Conservation (phyloP, 2,797 vertebrate genomes). For the Glossophaga mutica region DNA sequence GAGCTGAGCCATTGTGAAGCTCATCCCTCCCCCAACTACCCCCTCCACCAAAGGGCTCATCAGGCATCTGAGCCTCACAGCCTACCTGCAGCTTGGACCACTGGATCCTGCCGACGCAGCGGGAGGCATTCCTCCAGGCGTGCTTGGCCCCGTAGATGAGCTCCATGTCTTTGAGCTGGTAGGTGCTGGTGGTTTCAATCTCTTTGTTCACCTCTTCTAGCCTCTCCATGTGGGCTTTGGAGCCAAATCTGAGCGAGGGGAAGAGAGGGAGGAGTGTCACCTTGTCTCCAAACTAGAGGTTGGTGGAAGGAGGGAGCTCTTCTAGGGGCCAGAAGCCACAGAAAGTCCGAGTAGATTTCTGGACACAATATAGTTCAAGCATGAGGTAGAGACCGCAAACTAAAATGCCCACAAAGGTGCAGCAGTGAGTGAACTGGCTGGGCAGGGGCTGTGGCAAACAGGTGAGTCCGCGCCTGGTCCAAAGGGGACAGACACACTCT, state of each 20-base stretch:
- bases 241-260: conserved; percentile 86
- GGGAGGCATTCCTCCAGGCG: conserved; percentile 95
- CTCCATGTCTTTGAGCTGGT: conserved; percentile 96
- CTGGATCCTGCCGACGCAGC: conserved; percentile 97
- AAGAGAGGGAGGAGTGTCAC: background rate
- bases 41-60: background rate
- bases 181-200: conserved; percentile 90
- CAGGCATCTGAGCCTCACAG: rapidly evolving
- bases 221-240: conserved; percentile 93
- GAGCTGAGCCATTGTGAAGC: background rate
- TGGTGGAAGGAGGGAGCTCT: background rate
- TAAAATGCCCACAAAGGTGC: background rate
- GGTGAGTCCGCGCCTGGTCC: background rate
- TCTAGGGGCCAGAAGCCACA: background rate
- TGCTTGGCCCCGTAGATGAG: conserved; percentile 98
- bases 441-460: background rate
- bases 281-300: background rate
- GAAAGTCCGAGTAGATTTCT: background rate
- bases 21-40: rapidly evolving
- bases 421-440: background rate
- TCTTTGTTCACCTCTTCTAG: conserved; percentile 96
- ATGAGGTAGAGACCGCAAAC: background rate
- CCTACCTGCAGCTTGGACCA: conserved; percentile 98
- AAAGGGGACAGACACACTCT: rapidly evolving
- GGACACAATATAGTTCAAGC: rapidly evolving